Conservation (phyloP, 2,113 vertebrate genomes). For the Megatriorchis doriae region DNA sequence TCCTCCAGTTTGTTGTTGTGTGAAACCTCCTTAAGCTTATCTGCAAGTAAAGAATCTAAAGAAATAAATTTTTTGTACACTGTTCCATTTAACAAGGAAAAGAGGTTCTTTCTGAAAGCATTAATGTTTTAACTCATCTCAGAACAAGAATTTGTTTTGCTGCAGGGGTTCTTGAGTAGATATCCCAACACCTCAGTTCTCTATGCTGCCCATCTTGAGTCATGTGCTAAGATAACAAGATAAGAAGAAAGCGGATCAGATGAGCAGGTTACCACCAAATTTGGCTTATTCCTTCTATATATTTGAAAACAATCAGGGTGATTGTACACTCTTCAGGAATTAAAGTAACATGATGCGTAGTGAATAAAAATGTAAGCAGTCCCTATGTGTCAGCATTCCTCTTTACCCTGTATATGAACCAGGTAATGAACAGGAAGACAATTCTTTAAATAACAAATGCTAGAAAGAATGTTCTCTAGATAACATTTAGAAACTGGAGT, state of each 20-base stretch:
- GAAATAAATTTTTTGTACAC: not conserved
- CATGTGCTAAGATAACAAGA: not conserved
- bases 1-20: not conserved
- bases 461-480: not conserved
- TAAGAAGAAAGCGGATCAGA: not conserved
- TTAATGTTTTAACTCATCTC: not conserved
- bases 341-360: not conserved
- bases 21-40: not conserved
- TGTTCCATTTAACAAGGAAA: not conserved
- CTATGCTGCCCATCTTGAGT: not conserved
- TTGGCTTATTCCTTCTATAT: not conserved
- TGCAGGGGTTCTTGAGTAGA: not conserved
- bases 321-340: not conserved
- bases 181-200: not conserved
- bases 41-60: not conserved
- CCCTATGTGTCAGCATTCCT: not conserved
- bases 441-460: not conserved
- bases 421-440: not conserved
- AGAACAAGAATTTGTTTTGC: not conserved
- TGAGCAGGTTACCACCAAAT: not conserved
- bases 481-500: not conserved
- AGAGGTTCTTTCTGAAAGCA: not conserved
- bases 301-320: not conserved
- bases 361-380: not conserved
- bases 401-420: not conserved